Percentiles rank a stretch among this genome's conserved stretches.
Evolutionary conservation across 2,888 invertebrate genomes (phyloP).

Genomic region (Isotomurus palustris): DNA sequence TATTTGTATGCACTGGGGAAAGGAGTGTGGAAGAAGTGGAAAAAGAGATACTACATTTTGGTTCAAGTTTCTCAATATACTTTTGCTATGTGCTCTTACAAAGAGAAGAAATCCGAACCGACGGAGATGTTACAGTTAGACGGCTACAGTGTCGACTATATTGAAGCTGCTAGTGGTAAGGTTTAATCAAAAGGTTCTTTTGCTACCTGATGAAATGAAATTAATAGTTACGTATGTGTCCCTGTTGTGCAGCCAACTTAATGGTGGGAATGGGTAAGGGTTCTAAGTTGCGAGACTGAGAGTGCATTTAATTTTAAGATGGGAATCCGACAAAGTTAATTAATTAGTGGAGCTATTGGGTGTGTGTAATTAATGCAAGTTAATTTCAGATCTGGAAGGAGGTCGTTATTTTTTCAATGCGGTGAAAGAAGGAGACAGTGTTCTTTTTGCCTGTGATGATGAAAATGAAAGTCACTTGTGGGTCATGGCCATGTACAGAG

Average conservation of each 20-base stretch:
- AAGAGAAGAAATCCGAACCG: constrained; percentile 98
- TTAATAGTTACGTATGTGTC: constrained; percentile 17
- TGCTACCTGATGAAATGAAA: constrained; percentile 2
- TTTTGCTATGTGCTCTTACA: constrained; percentile 98
- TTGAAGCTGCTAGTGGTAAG: constrained; percentile 89
- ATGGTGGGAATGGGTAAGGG: constrained; percentile 85
- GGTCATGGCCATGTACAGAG: constrained; percentile 99
- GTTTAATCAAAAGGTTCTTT: constrained; percentile 26
- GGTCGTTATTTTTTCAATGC: constrained; percentile 96
- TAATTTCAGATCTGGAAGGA: constrained; percentile 80
- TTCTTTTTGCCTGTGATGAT: constrained; percentile 91
- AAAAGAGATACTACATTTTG: constrained; percentile 93
- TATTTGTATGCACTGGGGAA: constrained; percentile 90
- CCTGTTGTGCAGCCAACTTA: constrained; percentile 63
- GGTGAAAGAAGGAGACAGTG: constrained; percentile 95
- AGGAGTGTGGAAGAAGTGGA: constrained; percentile 99
- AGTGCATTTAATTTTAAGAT: constrained; percentile 2
- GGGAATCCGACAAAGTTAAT: too few species aligned
- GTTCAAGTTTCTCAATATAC: constrained; percentile 99
- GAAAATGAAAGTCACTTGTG: constrained; percentile 97
- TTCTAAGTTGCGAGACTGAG: neutral
- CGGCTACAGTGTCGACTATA: constrained; percentile 98
- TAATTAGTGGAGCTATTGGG: too few species aligned
- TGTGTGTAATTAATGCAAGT: too few species aligned
- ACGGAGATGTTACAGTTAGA: constrained; percentile 99